Percentiles rank a stretch among this genome's conserved stretches.
phyloP scores from a whole-genome alignment of 2,113 vertebrate genomes.

The Ictalurus furcatus region DNA sequence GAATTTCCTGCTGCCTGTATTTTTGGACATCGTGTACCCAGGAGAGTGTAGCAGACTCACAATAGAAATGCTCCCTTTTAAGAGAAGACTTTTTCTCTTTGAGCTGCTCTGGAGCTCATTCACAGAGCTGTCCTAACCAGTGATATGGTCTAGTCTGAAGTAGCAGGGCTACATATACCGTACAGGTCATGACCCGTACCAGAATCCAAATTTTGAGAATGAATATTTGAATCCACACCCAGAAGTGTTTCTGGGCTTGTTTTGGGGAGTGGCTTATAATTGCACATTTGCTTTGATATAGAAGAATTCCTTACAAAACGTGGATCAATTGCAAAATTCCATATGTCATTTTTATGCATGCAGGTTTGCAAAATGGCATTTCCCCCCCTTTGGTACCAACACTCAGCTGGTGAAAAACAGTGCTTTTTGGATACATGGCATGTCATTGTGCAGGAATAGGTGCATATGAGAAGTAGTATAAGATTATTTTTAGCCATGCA shows the following conservation, averaged over 20 bases:
- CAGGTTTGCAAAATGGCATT: background rate
- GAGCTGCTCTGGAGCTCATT: background rate
- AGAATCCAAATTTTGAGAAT: background rate
- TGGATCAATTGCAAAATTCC: background rate
- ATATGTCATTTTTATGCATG: background rate
- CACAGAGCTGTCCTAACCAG: background rate
- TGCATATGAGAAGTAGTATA: background rate
- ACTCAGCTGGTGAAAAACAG: background rate
- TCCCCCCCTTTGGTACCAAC: background rate
- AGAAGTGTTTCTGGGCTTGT: background rate
- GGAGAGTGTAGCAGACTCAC: slow-evolving; percentile 48
- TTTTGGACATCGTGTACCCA: slow-evolving; percentile 54
- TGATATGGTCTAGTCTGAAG: background rate
- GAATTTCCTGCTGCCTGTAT: slow-evolving; percentile 56
- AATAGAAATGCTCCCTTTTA: slow-evolving; percentile 36
- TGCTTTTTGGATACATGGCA: background rate
- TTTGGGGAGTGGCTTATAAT: background rate
- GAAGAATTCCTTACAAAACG: background rate
- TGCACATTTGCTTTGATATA: background rate
- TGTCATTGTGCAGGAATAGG: background rate
- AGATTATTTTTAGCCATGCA: background rate
- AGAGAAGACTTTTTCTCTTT: slow-evolving; percentile 30
- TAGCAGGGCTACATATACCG: background rate
- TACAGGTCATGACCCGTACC: background rate
- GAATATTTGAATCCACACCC: background rate